Conservation (phyloP, 2,888 invertebrate species). For the Philhelius pedissequus region DNA sequence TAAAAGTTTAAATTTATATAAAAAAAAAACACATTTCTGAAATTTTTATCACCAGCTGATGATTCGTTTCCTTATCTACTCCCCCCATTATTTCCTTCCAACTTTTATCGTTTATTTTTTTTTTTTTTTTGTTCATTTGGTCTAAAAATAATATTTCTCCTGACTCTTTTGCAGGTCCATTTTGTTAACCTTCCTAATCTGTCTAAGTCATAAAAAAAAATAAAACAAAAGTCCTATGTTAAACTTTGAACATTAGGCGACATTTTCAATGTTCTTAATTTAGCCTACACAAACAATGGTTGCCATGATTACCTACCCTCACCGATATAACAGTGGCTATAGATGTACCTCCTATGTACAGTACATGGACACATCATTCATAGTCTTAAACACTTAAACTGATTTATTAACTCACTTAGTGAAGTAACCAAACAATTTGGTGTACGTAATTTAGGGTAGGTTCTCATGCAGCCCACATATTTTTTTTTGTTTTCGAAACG, state of each 20-base stretch:
- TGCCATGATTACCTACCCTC: slow-evolving; percentile 36
- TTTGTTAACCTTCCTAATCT: not conserved
- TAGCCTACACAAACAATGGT: slow-evolving; percentile 31
- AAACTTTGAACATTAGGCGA: slow-evolving; percentile 33
- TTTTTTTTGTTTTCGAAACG: not conserved
- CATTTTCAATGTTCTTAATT: slow-evolving; percentile 35
- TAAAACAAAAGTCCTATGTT: not conserved
- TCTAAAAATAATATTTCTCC: not conserved
- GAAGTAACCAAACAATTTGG: not conserved
- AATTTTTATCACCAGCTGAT: too few species aligned
- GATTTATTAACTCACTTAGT: slow-evolving; percentile 40
- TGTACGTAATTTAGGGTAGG: not conserved
- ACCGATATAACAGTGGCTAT: not conserved
- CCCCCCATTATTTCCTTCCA: too few species aligned
- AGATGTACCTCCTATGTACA: too few species aligned
- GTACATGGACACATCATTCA: slow-evolving; percentile 23
- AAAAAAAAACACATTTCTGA: too few species aligned
- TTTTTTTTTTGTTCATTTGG: not conserved
- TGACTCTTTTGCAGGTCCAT: not conserved
- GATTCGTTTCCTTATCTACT: too few species aligned
- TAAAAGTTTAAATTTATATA: too few species aligned
- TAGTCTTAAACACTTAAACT: slow-evolving; percentile 14
- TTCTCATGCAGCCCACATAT: not conserved
- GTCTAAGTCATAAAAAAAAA: not conserved
- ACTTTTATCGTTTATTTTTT: not conserved